Evolutionary conservation across 2,888 invertebrate species (phyloP), one percentile per base, ranked within the genome.

Genomic region (Coenonympha glycerion): DNA sequence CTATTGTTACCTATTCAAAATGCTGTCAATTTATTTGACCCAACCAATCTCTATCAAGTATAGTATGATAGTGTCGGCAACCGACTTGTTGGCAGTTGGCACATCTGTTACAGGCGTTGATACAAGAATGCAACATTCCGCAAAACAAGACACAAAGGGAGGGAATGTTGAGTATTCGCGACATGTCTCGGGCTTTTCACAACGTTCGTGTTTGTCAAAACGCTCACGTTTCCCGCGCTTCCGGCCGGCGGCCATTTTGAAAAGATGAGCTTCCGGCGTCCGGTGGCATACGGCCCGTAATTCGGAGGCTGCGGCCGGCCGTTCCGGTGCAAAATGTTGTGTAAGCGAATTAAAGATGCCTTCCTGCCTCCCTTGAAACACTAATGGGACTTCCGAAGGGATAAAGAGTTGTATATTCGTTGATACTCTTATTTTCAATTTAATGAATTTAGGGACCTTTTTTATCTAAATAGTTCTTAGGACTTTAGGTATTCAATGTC

Each of bases 191-290:
- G 69, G 69, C 68, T 80, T 79, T 68, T 76, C 73, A 76, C 77
- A 72, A 68, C 16, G 39, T 24, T 39, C 15, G 69, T 74, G 77
- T 80, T 84, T 84, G 82, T 85, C 84, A 87, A 81, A 84, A 79
- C 81, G 77, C 72, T 82, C 87, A 86, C 87, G 87, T 85, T 80
- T 76, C 76, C 71, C 72, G 70, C 70, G 65, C 68, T 78, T 84
- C 85, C 84, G 72, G 58, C 53, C 66, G 69, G 67, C 78, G 73
- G 85, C 86, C 86, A 80, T 84, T 79, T 84, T 84, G 81, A 75
- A 76, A 83, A 83, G 79, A 79, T 76, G 75, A 68, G 71, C 63
- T 70, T 76, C 76, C 73, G 75, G 74, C 68, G 73, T 76, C 81
- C 80, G 76, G 72, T 65, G 56, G 54, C 60, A 57, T 56, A 60